These are phyloP conservation scores for Chiloscyllium punctatum DNA, from an alignment of 2,797 vertebrate genomes.

Conservation along the genomic window DNA sequence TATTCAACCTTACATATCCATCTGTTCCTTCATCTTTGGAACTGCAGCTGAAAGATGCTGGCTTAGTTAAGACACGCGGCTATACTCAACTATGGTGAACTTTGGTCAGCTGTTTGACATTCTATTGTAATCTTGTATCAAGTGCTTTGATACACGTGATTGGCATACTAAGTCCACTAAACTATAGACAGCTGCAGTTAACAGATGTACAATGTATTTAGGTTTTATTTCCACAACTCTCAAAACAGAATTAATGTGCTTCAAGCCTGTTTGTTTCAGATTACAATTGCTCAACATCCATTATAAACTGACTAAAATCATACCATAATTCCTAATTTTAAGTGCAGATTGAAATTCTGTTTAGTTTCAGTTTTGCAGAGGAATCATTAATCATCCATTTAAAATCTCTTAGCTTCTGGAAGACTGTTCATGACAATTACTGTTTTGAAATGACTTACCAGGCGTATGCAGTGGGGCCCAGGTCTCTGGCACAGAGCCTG, in stretches of 20 bases:
- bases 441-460: background rate
- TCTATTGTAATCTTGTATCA: background rate
- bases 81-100: background rate
- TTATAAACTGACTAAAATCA: background rate
- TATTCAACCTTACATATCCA: background rate
- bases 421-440: background rate
- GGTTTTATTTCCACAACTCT: background rate
- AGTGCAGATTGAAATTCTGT: background rate
- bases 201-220: background rate
- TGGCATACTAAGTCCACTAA: background rate
- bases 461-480: too few relatives aligned
- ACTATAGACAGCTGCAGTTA: background rate
- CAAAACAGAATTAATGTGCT: background rate
- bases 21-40: background rate
- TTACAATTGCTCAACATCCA: background rate
- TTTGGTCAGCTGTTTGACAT: constrained; percentile 8
- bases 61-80: background rate
- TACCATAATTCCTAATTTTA: background rate
- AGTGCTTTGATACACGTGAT: background rate
- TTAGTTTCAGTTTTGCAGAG: background rate
- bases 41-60: background rate
- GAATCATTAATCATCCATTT: background rate
- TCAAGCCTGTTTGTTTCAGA: background rate
- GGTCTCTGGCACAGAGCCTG: too few relatives aligned
- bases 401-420: background rate